Conservation (phyloP, 1,140 invertebrate species). For the Drosophila rhopaloa region DNA sequence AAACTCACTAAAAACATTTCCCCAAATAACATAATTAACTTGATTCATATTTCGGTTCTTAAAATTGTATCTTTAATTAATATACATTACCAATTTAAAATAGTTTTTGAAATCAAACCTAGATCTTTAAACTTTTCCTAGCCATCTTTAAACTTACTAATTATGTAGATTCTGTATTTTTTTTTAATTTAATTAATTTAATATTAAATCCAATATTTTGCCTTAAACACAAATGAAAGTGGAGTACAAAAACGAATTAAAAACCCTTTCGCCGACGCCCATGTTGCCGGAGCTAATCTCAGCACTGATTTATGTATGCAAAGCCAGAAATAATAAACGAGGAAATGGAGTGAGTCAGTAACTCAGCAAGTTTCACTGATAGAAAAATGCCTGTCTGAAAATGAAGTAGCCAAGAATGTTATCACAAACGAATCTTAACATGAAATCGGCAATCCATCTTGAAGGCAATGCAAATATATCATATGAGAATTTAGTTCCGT, state of each 20-base stretch:
- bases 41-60: no score
- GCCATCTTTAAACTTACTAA: no score
- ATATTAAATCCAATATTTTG: neutral
- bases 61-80: no score
- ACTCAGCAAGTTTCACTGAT: slow-evolving; percentile 12
- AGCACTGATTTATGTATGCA: slow-evolving; percentile 68
- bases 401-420: slow-evolving; percentile 8
- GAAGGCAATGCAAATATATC: neutral
- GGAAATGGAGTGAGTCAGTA: slow-evolving; percentile 67
- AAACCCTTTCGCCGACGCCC: neutral
- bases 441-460: neutral
- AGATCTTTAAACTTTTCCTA: no score
- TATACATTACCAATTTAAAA: no score
- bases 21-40: no score
- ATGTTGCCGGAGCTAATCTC: slow-evolving; percentile 14
- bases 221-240: neutral
- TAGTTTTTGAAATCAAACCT: no score
- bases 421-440: slow-evolving; percentile 3
- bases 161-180: no score
- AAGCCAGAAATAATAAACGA: slow-evolving; percentile 52
- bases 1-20: no score
- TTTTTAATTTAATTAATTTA: no score
- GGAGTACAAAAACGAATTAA: neutral
- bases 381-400: slow-evolving; percentile 14
- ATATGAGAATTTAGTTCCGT: neutral